These are phyloP conservation scores for Notothenia rossii DNA, from an alignment of 2,113 vertebrate genomes.

Conservation along the genomic window DNA sequence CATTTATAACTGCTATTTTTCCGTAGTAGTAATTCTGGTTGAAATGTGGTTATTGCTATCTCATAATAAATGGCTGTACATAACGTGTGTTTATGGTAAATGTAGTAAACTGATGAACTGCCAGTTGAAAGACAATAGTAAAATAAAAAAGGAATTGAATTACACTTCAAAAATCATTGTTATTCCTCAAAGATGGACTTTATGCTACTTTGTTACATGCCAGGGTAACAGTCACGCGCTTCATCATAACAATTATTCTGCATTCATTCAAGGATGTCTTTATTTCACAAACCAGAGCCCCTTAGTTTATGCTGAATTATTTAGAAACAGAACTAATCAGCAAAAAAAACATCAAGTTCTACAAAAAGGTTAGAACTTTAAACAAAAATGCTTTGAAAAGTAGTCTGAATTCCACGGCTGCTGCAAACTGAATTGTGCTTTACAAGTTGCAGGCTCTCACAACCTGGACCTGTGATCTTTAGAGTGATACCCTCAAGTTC, in stretches of 20 bases:
- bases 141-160: slow-evolving; percentile 22
- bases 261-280: slow-evolving; percentile 71
- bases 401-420: slow-evolving; percentile 60
- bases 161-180: slow-evolving; percentile 34
- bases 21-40: slow-evolving; percentile 23
- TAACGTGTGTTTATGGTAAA: not conserved
- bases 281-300: slow-evolving; percentile 69
- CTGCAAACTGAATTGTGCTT: slow-evolving; percentile 77
- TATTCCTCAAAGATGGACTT: slow-evolving; percentile 27
- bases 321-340: slow-evolving; percentile 78
- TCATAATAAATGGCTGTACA: not conserved
- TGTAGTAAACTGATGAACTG: slow-evolving; percentile 9
- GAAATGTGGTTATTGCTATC: not conserved
- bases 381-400: slow-evolving; percentile 78
- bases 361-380: slow-evolving; percentile 77
- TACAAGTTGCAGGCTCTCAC: slow-evolving; percentile 81
- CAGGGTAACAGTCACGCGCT: slow-evolving; percentile 28
- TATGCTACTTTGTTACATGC: slow-evolving; percentile 2
- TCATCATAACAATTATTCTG: slow-evolving; percentile 66
- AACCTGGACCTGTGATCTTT: slow-evolving; percentile 84
- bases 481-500: slow-evolving; percentile 86
- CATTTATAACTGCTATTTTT: not conserved
- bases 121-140: not conserved
- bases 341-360: slow-evolving; percentile 73
- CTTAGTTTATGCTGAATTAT: slow-evolving; percentile 73